Percentiles rank a stretch among this genome's conserved stretches.
These are phyloP conservation scores for Meloidogyne chitwoodi DNA, from an alignment of 1,140 invertebrate genomes.

Conservation along the genomic window DNA sequence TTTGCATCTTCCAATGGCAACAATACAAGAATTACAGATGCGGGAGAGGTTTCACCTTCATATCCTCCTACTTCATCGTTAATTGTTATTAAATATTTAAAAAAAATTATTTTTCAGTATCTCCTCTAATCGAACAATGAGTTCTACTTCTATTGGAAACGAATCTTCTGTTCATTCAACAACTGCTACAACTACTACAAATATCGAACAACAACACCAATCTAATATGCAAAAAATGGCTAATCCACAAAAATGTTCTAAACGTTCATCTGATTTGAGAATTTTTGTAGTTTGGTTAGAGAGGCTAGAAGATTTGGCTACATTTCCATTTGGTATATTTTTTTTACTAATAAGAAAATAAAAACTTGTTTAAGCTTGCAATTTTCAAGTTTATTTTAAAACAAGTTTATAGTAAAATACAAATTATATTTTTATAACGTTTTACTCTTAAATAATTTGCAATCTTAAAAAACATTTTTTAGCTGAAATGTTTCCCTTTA, in stretches of 20 bases:
- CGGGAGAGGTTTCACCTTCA: neutral
- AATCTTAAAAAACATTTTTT: too few relatives aligned
- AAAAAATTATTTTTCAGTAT: neutral
- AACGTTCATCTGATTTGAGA: constrained; percentile 33
- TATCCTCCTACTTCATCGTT: neutral
- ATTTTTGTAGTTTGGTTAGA: constrained; percentile 48
- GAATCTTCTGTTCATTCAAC: neutral
- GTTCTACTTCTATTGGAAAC: constrained; percentile 3
- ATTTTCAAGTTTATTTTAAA: neutral
- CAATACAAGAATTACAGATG: neutral
- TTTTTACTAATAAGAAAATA: neutral
- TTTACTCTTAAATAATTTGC: too few relatives aligned
- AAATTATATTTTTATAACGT: too few relatives aligned
- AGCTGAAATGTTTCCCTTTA: constrained; percentile 15
- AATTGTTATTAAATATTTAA: neutral
- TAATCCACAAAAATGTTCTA: constrained; percentile 8
- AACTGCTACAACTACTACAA: constrained; percentile 3
- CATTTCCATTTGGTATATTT: constrained; percentile 34
- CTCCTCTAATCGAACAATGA: neutral
- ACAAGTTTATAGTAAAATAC: too few relatives aligned
- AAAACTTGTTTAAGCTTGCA: too few relatives aligned
- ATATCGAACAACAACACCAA: constrained; percentile 5
- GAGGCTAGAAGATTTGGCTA: constrained; percentile 37
- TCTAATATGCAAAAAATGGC: neutral
- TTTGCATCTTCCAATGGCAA: neutral